Evolutionary conservation across 2,797 vertebrate genomes (phyloP), one percentile per base, ranked within the genome.

Genomic region (Catharus ustulatus): DNA sequence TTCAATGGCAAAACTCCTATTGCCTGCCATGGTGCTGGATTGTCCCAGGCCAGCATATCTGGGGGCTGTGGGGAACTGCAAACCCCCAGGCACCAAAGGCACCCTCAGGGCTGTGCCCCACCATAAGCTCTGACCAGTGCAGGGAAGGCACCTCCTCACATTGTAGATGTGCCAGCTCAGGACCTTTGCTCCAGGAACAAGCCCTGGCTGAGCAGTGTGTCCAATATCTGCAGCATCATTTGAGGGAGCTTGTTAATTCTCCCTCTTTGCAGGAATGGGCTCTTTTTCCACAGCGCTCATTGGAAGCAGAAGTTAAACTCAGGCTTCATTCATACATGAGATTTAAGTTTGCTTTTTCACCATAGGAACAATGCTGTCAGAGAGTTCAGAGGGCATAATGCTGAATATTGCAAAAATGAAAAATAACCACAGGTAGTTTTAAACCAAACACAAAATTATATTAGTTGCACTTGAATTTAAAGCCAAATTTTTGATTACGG

Each of bases 401-500:
- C 62, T 94, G 78, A 86, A 91, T 85, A 93, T 82, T 90, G 57
- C 55, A 93, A 90, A 95, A 95, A 80, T 43, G 57, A 89, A 93
- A 96, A 90, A 95, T 93, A 95, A 84, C 89, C 84, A 93, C 61
- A 63, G 51, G 86, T 94, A 95, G 93, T 74, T 96, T 94, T 90
- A 96, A 96, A 94, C 78, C 67, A 96, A 96, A 95, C 72, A 82
- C 94, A 93, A 88, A 97, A 96, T 95, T 97, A 91, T 96, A 97
- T 97, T 95, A 97, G 96, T 97, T 97, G 96, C 96, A 96, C 93
- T 96, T 84, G 89, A 95, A 96, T 91, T 95, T 96, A 97, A 97
- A 97, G 96, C 97, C 96, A 97, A 97, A 98, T 94, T 97, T 98
- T 97, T 97, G 97, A 98, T 98, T 97, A 98, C 89, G 89, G 75